Percentiles rank a stretch among this genome's conserved stretches.
phyloP scores from a whole-genome alignment of 1,140 invertebrate genomes.

The Medauroidea extradentata region DNA sequence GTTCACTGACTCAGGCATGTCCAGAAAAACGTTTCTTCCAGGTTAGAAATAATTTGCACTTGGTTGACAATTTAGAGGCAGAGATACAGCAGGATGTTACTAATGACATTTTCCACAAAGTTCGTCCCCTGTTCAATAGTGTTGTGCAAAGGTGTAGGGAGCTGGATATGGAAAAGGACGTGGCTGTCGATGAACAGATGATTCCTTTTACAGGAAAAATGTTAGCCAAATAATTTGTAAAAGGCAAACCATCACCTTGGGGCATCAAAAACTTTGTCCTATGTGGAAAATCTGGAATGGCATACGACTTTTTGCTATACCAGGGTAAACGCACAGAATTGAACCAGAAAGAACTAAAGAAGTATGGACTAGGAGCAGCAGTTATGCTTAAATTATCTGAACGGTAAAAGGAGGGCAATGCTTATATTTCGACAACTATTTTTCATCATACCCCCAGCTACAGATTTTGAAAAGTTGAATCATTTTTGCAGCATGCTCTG shows the following conservation, averaged over 20 bases:
- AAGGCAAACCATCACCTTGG: conserved; percentile 10
- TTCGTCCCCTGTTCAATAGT: conserved; percentile 1
- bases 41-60: conserved; percentile 6
- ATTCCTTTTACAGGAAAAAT: conserved; percentile 5
- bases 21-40: conserved; percentile 5
- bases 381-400: conserved; percentile 12
- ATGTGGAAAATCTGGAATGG: conserved; percentile 7
- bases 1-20: neutral
- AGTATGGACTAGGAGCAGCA: conserved; percentile 16
- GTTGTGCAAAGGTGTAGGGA: conserved; percentile 1
- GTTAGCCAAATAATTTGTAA: conserved; percentile 15
- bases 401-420: conserved; percentile 12
- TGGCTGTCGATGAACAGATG: conserved; percentile 7
- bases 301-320: conserved; percentile 3
- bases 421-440: conserved; percentile 29
- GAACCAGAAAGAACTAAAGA: neutral
- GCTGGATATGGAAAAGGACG: conserved; percentile 1
- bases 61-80: neutral
- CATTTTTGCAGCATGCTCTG: conserved; percentile 37
- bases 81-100: neutral
- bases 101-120: conserved; percentile 3
- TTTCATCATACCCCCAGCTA: conserved; percentile 37
- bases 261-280: conserved; percentile 11
- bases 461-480: conserved; percentile 36
- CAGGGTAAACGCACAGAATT: neutral